Conservation (phyloP, 1,140 invertebrate species). For the Bombus superbus region DNA sequence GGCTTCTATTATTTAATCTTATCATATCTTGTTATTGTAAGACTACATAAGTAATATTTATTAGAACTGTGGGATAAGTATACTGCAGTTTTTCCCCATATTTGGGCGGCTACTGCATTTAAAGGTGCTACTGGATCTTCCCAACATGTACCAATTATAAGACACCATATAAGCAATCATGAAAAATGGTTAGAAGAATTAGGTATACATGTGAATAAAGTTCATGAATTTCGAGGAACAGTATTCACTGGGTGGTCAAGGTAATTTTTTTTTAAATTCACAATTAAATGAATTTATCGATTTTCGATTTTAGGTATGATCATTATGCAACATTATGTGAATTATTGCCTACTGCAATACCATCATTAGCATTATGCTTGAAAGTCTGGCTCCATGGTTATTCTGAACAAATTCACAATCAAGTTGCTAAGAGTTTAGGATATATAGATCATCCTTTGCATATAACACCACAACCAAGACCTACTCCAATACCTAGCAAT, state of each 20-base stretch:
- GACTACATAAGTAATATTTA: constrained; percentile 32
- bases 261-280: constrained; percentile 70
- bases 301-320: constrained; percentile 88
- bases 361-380: constrained; percentile 87
- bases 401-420: constrained; percentile 79
- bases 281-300: background rate
- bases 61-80: constrained; percentile 90
- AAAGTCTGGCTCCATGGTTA: constrained; percentile 84
- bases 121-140: constrained; percentile 94
- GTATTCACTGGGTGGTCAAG: constrained; percentile 92
- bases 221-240: constrained; percentile 85
- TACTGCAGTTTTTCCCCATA: constrained; percentile 89
- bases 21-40: background rate
- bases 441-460: constrained; percentile 81
- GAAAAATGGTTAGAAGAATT: constrained; percentile 86
- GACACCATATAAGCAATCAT: constrained; percentile 87
- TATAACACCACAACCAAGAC: constrained; percentile 79
- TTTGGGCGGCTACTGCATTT: constrained; percentile 97
- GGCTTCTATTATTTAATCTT: constrained; percentile 6
- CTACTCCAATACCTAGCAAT: constrained; percentile 82
- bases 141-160: constrained; percentile 86
- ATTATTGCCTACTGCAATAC: constrained; percentile 92
- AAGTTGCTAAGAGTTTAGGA: constrained; percentile 82
- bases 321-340: constrained; percentile 97
- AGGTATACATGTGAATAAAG: constrained; percentile 80